Base-by-base conservation (phyloP, 2,888 invertebrate genomes). In the Heteromurus nitidus region DNA sequence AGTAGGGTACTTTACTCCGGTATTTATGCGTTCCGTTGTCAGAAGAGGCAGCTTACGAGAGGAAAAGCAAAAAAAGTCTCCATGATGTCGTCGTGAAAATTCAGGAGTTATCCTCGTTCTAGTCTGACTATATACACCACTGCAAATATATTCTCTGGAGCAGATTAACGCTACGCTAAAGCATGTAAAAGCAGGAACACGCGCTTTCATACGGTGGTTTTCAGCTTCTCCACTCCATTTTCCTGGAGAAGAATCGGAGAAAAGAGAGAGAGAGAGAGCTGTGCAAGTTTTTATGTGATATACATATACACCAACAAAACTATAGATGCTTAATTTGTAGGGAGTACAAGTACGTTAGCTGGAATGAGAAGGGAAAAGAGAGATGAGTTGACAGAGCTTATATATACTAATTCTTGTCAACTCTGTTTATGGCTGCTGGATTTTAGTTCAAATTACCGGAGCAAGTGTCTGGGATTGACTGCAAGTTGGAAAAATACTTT, bases 401-500 rank as follows among this genome's bases (percentile, higher is more conserved):
- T 76, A 77, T 77, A 77, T 80, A 72, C 82, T 84, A 82, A 84
- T 84, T 84, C 68, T 64, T 84, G 84, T 82, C 82, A 84, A 69
- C 74, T 75, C 50, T 81, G 69, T 75, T 82, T 58, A 82, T 65
- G 67, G 30, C 60, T 62, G 47, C 60, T 67, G 65, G 74, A 50
- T 82, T 72, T 67, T 28, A 58, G 58, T 60, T 60, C 44, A 60
- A 75, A 68, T 67, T 68, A 58, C 24, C n/a, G 36, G 30, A 70
- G 42, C 64, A 72, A 65, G 65, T 75, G 82, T 73, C 81, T 67
- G 81, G 69, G 65, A 70, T 73, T 77, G 82, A 82, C 77, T 77
- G 58, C 42, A 30, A 55, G 30, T 69, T 20, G 53, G 22, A 69
- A 69, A 69, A 36, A 47, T 42, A 50, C 9, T 22, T 3, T 36